These are phyloP conservation scores for Perithous albicinctus DNA, from an alignment of 2,888 invertebrate genomes.

Conservation along the genomic window DNA sequence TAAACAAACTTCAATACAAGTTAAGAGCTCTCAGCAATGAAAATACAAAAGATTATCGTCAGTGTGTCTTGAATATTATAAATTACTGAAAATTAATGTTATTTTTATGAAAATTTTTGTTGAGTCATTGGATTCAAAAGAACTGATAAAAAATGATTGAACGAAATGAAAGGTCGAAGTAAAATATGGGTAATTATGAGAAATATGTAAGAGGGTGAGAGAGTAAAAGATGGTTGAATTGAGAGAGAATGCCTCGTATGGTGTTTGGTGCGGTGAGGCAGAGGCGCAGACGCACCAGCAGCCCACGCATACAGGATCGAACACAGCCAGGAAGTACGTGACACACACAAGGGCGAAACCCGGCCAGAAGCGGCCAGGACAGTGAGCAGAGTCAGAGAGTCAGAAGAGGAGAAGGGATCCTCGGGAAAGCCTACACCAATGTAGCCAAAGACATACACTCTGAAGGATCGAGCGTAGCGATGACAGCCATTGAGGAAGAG, in stretches of 20 bases:
- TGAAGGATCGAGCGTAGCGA: slow-evolving; percentile 33
- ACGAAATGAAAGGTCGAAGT: too few relatives aligned
- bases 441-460: slow-evolving; percentile 9
- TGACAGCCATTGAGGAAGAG: slow-evolving; percentile 10
- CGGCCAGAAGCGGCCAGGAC: neutral
- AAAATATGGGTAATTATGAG: too few relatives aligned
- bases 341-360: slow-evolving; percentile 18
- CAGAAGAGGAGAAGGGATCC: neutral
- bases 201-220: too few relatives aligned
- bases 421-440: slow-evolving; percentile 9
- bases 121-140: too few relatives aligned
- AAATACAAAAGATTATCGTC: too few relatives aligned
- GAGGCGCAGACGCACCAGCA: slow-evolving; percentile 52
- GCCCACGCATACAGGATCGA: slow-evolving; percentile 28
- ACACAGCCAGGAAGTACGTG: slow-evolving; percentile 29
- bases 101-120: too few relatives aligned
- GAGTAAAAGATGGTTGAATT: neutral
- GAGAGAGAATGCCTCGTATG: neutral
- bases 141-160: too few relatives aligned
- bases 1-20: neutral
- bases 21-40: too few relatives aligned
- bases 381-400: neutral
- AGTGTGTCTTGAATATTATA: too few relatives aligned
- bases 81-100: too few relatives aligned
- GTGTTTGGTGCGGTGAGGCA: neutral